Evolutionary conservation across 2,113 vertebrate genomes (phyloP).

Genomic region (Coptodon bakossiorum): DNA sequence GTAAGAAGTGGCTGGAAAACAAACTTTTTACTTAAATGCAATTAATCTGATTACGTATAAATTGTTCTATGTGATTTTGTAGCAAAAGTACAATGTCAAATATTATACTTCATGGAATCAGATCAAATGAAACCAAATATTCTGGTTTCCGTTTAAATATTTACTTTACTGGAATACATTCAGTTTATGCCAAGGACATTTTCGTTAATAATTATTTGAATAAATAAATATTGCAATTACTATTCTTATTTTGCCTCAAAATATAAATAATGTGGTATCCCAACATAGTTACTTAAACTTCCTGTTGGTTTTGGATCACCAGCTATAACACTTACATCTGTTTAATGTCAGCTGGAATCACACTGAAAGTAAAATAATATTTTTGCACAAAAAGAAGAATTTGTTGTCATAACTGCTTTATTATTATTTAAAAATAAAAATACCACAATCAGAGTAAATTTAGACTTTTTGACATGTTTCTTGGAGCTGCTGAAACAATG

Average conservation of each 20-base stretch:
- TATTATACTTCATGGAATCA: background rate
- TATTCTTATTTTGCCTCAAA: fast-evolving
- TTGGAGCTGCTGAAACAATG: background rate
- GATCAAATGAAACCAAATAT: background rate
- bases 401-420: background rate
- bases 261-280: background rate
- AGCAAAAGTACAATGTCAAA: background rate
- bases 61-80: too few species aligned
- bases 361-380: background rate
- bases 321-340: fast-evolving
- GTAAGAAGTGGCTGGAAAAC: background rate
- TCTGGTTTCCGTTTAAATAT: background rate
- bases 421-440: background rate
- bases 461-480: background rate
- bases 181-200: background rate
- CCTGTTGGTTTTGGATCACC: background rate
- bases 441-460: fast-evolving
- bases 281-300: background rate
- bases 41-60: too few species aligned
- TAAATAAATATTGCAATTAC: background rate
- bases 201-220: background rate
- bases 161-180: background rate
- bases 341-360: background rate
- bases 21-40: background rate
- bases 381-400: fast-evolving